Evolutionary conservation across 2,797 vertebrate genomes (phyloP).

Genomic region (Spondyliosoma cantharus): DNA sequence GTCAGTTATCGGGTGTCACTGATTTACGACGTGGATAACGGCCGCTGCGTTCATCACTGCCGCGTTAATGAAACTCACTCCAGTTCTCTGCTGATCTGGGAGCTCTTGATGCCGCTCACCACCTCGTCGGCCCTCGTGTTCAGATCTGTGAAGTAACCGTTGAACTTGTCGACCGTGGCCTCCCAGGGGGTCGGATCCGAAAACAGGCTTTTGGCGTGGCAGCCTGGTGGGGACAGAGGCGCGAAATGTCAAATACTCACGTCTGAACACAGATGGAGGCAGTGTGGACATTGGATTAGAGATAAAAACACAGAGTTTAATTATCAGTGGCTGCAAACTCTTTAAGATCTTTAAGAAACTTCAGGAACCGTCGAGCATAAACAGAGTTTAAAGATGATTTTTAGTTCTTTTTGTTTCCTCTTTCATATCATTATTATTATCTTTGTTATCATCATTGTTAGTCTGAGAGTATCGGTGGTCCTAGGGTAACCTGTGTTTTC

Average conservation of each 20-base stretch:
- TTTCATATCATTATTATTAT: neutral
- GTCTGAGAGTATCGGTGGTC: neutral
- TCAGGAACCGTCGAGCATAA: too few relatives aligned
- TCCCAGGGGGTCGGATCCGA: slow-evolving; percentile 77
- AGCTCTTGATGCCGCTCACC: slow-evolving; percentile 70
- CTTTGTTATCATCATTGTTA: neutral
- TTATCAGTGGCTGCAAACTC: neutral
- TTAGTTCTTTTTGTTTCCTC: too few relatives aligned
- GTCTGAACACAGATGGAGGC: neutral
- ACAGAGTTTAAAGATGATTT: too few relatives aligned
- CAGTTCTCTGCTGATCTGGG: slow-evolving; percentile 83
- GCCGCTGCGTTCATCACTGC: neutral
- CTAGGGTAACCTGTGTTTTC: neutral
- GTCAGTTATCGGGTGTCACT: neutral
- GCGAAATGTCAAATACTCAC: neutral
- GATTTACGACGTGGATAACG: neutral
- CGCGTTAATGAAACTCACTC: slow-evolving; percentile 83
- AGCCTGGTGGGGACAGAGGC: slow-evolving; percentile 65
- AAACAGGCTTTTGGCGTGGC: slow-evolving; percentile 63
- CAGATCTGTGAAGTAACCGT: slow-evolving; percentile 77
- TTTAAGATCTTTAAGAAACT: too few relatives aligned
- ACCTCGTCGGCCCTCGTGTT: slow-evolving; percentile 70
- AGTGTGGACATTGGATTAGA: neutral
- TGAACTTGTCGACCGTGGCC: slow-evolving; percentile 73
- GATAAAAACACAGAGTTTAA: neutral